Conservation (phyloP, 1,140 invertebrate genomes). For the Contarinia nasturtii region DNA sequence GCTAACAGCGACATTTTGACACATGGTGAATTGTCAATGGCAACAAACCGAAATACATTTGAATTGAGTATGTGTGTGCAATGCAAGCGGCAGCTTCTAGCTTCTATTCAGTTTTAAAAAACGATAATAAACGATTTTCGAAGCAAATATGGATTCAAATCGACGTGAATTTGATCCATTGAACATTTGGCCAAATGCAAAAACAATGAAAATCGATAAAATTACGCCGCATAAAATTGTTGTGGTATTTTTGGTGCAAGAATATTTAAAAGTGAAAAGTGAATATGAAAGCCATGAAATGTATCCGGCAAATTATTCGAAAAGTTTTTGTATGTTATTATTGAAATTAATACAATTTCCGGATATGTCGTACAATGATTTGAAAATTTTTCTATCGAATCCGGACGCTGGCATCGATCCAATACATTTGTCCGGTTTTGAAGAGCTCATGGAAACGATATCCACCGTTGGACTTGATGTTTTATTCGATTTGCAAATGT, state of each 20-base stretch:
- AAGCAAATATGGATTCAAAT: background rate
- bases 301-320: conserved; percentile 14
- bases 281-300: conserved; percentile 10
- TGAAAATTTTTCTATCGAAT: conserved; percentile 31
- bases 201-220: conserved; percentile 8
- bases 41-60: too few relatives aligned
- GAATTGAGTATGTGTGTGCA: too few relatives aligned
- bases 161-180: background rate
- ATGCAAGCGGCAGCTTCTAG: too few relatives aligned
- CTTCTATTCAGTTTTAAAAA: too few relatives aligned
- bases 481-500: conserved; percentile 34
- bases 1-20: too few relatives aligned
- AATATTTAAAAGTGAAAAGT: conserved; percentile 16
- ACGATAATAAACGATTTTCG: too few relatives aligned
- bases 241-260: conserved; percentile 17
- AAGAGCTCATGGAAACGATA: conserved; percentile 30
- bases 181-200: background rate
- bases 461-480: conserved; percentile 33
- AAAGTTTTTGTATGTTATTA: conserved; percentile 38
- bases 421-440: conserved; percentile 28
- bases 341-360: conserved; percentile 44
- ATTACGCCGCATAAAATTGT: conserved; percentile 20
- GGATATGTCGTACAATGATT: conserved; percentile 38
- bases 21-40: too few relatives aligned
- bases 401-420: conserved; percentile 30